Base-by-base conservation (phyloP, 2,113 vertebrate genomes). In the Cnemophilus loriae region DNA sequence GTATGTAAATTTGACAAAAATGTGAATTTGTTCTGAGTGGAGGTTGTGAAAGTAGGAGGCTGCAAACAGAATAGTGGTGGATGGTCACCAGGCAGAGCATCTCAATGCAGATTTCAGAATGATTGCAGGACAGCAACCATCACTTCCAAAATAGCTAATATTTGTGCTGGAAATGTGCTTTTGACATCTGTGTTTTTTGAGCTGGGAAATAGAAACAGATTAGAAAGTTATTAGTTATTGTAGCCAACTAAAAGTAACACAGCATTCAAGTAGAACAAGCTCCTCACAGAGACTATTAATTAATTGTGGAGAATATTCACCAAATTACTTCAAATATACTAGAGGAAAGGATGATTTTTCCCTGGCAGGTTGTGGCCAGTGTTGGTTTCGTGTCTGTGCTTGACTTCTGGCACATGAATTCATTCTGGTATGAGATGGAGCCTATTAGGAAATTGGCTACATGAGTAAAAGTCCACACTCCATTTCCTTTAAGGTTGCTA, bases 401-500 rank as follows among this genome's bases (percentile, higher is more conserved):
- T 93, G 57, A 74, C 53, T 96, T 52, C 41, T 57, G 56, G 59
- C 84, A 92, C 57, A 76, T 76, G 26, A 84, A 86, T 93, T 91
- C 41, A 46, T 91, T 87, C 70, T 85, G 63, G 55, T 74, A 53
- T 64, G 63, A 92, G 61, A 87, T 44, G 46, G 37, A 89, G 44
- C 42, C 37, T 64, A 26, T 89, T 95, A 93, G n/a, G 41, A 95
- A 94, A 93, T 61, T 44, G 9, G 80, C 91, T 93, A 37, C 70
- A 74, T 1, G 9, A 89, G 61, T 85, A 32, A 9, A 93, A 94
- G 50, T 81, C 73, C 81, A 83, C 55, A 84, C 55, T 96, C 84
- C 82, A 83, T 95, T 96, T 95, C 89, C 70, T 95, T 87, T 59
- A 74, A 59, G 84, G 94, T 90, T 96, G 87, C 94, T 90, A 91